A percentile compares a stretch with the other conserved stretches of the same genome.
These are phyloP conservation scores for Oceanodroma leucorhoa DNA, from an alignment of 2,797 vertebrate species.

Conservation along the genomic window DNA sequence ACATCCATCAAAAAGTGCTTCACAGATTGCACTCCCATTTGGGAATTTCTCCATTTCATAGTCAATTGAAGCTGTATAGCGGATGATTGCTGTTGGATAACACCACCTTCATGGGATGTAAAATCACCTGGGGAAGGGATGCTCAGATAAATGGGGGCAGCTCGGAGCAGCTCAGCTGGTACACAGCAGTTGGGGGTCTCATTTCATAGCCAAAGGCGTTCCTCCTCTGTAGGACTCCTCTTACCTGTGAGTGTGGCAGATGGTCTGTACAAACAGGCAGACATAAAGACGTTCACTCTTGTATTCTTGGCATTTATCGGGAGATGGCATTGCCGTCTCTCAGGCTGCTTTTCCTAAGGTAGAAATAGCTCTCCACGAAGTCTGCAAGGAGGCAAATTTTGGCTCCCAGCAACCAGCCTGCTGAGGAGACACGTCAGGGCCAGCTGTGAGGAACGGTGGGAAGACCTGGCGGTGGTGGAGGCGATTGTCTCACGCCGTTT, in stretches of 20 bases:
- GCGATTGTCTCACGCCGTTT: fast-evolving
- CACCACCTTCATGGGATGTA: background rate
- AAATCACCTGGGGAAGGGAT: background rate
- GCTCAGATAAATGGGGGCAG: background rate
- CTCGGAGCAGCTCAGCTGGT: background rate
- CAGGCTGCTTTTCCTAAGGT: background rate
- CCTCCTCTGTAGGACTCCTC: background rate
- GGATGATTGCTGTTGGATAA: background rate
- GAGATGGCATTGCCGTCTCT: background rate
- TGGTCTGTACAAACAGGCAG: fast-evolving
- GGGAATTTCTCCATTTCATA: slow-evolving; percentile 32
- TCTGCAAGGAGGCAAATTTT: background rate
- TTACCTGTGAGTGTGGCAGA: background rate
- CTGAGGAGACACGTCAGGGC: background rate
- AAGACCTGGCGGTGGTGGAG: background rate
- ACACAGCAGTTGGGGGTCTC: fast-evolving
- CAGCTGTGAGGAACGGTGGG: background rate
- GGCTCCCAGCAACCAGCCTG: background rate
- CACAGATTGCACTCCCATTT: slow-evolving; percentile 18
- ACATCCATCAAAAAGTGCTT: slow-evolving; percentile 39
- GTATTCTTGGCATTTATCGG: background rate
- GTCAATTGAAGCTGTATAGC: background rate
- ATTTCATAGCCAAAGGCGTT: fast-evolving
- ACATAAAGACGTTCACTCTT: fast-evolving
- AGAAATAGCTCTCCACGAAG: background rate